These are phyloP conservation scores for Rallus limicola DNA, from an alignment of 2,113 vertebrate species.

Conservation along the genomic window DNA sequence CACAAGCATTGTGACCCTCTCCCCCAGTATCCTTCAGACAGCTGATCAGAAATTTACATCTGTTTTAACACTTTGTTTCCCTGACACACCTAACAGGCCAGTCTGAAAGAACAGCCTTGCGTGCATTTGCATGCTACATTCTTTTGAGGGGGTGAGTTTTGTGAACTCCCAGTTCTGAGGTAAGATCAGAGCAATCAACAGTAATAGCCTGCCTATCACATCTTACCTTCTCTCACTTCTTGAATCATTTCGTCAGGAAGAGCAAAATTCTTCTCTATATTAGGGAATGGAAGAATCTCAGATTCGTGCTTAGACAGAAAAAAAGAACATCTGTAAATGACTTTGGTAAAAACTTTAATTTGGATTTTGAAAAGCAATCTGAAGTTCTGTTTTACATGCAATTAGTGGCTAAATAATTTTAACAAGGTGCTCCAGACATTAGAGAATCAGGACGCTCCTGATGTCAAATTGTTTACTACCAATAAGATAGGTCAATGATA, in stretches of 20 bases:
- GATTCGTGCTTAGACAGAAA: slow-evolving; percentile 88
- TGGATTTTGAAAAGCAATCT: neutral
- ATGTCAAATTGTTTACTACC: neutral
- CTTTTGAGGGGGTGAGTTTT: neutral
- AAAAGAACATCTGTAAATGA: neutral
- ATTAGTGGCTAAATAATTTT: neutral
- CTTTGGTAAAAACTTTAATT: neutral
- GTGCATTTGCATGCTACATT: fast-evolving
- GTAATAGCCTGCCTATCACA: neutral
- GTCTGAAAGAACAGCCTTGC: neutral
- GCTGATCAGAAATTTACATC: neutral
- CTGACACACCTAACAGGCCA: too few species aligned
- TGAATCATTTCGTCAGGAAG: slow-evolving; percentile 97
- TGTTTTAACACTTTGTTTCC: neutral
- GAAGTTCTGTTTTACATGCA: neutral
- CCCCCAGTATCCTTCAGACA: neutral
- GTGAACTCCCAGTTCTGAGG: neutral
- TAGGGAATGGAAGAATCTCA: slow-evolving; percentile 95
- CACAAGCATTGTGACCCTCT: neutral
- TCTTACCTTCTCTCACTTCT: slow-evolving; percentile 95
- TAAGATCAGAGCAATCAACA: neutral
- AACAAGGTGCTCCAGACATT: neutral
- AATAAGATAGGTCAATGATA: too few species aligned
- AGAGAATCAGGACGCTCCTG: neutral
- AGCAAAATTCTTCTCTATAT: slow-evolving; percentile 93